These are phyloP conservation scores for Tiliacea citrago DNA, from an alignment of 2,888 invertebrate species.

Conservation along the genomic window DNA sequence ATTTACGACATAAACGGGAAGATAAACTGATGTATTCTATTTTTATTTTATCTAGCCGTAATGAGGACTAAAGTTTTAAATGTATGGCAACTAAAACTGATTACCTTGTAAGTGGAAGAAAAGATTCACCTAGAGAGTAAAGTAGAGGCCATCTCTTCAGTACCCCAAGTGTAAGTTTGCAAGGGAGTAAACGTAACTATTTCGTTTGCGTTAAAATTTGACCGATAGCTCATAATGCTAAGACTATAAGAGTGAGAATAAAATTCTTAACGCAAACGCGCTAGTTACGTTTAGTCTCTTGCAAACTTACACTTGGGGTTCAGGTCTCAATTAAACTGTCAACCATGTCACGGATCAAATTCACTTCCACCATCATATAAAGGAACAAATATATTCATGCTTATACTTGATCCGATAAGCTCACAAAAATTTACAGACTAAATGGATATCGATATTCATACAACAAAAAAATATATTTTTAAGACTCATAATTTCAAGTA, in stretches of 20 bases:
- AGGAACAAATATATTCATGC: too few relatives aligned
- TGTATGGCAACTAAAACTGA: slow-evolving; percentile 5
- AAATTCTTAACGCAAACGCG: too few relatives aligned
- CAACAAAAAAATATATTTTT: too few relatives aligned
- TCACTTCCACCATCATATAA: neutral
- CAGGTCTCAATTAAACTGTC: neutral
- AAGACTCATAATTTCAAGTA: neutral
- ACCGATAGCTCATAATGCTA: too few relatives aligned
- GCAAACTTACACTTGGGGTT: too few relatives aligned
- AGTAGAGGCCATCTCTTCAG: neutral
- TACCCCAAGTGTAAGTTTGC: too few relatives aligned
- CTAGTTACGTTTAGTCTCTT: too few relatives aligned
- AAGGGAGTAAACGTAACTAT: too few relatives aligned
- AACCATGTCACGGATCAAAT: neutral
- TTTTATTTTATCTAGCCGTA: slow-evolving; percentile 26
- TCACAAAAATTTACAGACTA: neutral
- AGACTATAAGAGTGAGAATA: too few relatives aligned
- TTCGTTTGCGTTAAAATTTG: too few relatives aligned
- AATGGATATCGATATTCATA: neutral
- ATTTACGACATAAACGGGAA: slow-evolving; percentile 47
- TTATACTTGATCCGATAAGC: neutral
- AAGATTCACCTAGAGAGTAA: slow-evolving; percentile 2
- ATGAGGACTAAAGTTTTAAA: slow-evolving; percentile 13
- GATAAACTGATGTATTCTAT: slow-evolving; percentile 35
- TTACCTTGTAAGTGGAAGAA: slow-evolving; percentile 15